Evolutionary conservation across 2,888 invertebrate species (phyloP).

Genomic region (Crossocerus cetratus): DNA sequence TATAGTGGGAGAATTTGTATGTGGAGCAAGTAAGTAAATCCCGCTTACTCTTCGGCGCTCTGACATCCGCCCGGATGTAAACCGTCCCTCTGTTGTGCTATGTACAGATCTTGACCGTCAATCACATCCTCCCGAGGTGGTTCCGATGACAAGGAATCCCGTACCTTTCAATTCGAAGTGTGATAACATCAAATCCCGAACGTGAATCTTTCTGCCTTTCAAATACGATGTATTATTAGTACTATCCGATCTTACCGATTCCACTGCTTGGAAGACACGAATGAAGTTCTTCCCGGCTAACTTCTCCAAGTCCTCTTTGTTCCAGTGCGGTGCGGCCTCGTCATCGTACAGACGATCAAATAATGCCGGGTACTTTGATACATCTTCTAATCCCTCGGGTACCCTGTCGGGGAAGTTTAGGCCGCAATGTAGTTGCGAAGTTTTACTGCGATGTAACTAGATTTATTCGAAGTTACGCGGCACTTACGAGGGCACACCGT

Average conservation of each 20-base stretch:
- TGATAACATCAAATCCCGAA: not conserved
- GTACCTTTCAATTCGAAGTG: slow-evolving; percentile 51
- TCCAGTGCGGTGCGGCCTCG: slow-evolving; percentile 72
- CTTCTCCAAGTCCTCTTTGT: slow-evolving; percentile 76
- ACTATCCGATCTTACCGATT: slow-evolving; percentile 53
- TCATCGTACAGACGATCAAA: slow-evolving; percentile 75
- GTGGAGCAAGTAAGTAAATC: not conserved
- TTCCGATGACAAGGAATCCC: slow-evolving; percentile 53
- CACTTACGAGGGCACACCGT: slow-evolving; percentile 76
- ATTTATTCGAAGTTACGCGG: not conserved
- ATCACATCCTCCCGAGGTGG: slow-evolving; percentile 62
- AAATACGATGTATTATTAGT: not conserved
- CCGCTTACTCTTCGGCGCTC: slow-evolving; percentile 65
- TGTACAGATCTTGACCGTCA: slow-evolving; percentile 54
- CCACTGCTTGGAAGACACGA: slow-evolving; percentile 76
- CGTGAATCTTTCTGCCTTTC: not conserved
- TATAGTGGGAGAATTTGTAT: not conserved
- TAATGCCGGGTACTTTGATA: slow-evolving; percentile 78
- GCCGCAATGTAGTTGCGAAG: no score
- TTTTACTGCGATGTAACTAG: not conserved
- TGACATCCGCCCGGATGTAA: slow-evolving; percentile 64
- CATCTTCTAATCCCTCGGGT: slow-evolving; percentile 78
- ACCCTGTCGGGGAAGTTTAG: slow-evolving; percentile 63
- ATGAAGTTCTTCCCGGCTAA: slow-evolving; percentile 78
- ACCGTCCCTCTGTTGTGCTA: slow-evolving; percentile 52